Evolutionary conservation across 2,888 invertebrate species (phyloP), one percentile per base, ranked within the genome.

Genomic region (Caenorhabditis sp.): DNA sequence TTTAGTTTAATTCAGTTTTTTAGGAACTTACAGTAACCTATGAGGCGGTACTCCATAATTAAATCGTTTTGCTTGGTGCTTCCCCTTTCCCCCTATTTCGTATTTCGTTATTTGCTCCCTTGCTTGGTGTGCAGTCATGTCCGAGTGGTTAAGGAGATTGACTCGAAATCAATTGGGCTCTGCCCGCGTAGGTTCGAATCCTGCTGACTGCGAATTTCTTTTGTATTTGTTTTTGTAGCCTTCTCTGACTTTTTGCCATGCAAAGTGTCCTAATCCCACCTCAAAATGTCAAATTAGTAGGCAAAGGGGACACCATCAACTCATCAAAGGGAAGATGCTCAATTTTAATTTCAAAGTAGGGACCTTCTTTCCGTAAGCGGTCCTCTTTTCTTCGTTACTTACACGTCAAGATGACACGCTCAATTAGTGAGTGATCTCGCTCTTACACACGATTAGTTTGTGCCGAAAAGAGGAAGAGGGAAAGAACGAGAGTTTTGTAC

Each of bases 91-190:
- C 4, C 35, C 35, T 7, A 8, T n/a, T n/a, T n/a, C 5, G n/a
- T n/a, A n/a, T n/a, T n/a, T n/a, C n/a, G n/a, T n/a, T 35, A n/a
- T n/a, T n/a, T 35, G n/a, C 31, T 16, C 58, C n/a, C 56, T n/a
- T n/a, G n/a, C n/a, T n/a, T n/a, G n/a, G n/a, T n/a, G 54, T 76
- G 84, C 84, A 84, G 84, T 84, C 84, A 82, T 86, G 86, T 85
- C 87, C 87, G 87, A 87, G 88, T 85, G 86, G 85, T 88, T 83
- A 87, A 87, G 87, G 87, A 86, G 87, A 85, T 85, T 86, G 87
- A 86, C 86, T 87, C 73, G 86, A 87, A 87, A 87, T 87, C 87
- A 85, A 87, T 83, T 88, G 88, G 87, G 86, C 87, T 88, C 75
- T 86, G 87, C 83, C 83, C 87, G 86, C 86, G 88, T 82, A 86